Evolutionary conservation across 2,797 vertebrate species (phyloP), one percentile per base, ranked within the genome.

Genomic region (Rhadinocentrus ornatus): DNA sequence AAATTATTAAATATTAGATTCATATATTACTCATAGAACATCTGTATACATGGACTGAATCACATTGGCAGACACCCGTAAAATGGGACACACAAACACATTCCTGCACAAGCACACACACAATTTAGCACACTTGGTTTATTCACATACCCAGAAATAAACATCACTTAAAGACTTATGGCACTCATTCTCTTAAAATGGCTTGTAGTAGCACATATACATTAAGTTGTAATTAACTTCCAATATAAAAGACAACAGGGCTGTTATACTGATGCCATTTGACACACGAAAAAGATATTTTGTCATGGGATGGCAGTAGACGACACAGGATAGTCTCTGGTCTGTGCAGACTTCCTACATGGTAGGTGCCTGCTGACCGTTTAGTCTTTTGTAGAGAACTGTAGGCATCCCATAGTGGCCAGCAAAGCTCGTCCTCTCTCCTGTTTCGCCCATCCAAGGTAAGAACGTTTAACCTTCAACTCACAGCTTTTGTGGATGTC

Each of bases 1-100:
- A 95, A 95, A 95, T 94, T 95, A 95, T 95, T 95, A 95, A 95
- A 95, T 95, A 95, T 94, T 94, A 94, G 93, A 92, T 89, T 94
- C 86, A 95, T 95, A 95, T 95, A 95, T 95, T 95, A 95, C 92
- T 95, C 91, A 94, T 94, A 94, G 84, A 94, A 93, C 92, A 94
- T 95, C 93, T 95, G 90, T 94, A 93, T 94, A 95, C 93, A 95
- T 85, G 86, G 83, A 91, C 90, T 88, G 78, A 91, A 90, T 95
- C 93, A 94, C 93, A 94, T 89, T 93, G 89, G 92, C 89, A 92
- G 77, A 93, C 89, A 95, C 93, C 93, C 93, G 93, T 94, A 94
- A 83, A 92, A 80, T 88, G 77, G 83, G 72, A 90, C 87, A 88
- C 60, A 71, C 53, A 66, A 62, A 48, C 66, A 34, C 62, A 55